Evolutionary conservation across 2,113 vertebrate species (phyloP).

Genomic region (Scopus umbretta): DNA sequence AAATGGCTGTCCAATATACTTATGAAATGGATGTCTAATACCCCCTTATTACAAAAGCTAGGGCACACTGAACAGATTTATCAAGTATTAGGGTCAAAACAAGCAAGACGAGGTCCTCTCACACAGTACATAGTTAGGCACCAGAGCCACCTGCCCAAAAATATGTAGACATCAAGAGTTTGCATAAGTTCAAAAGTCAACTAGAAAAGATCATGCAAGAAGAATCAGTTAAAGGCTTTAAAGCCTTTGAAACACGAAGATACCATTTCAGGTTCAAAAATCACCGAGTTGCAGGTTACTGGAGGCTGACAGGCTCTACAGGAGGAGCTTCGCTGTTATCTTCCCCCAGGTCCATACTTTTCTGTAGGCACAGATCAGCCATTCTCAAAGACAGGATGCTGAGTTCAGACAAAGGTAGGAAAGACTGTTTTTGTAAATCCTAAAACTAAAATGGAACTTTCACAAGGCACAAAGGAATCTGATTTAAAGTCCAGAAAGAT

Average conservation of each 20-base stretch:
- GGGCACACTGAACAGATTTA: not conserved
- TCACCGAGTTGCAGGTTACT: not conserved
- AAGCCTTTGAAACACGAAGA: not conserved
- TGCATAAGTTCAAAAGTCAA: not conserved
- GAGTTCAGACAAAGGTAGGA: not conserved
- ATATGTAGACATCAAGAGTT: not conserved
- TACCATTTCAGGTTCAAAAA: not conserved
- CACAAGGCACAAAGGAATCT: not conserved
- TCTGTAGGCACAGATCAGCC: not conserved
- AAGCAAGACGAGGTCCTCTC: not conserved
- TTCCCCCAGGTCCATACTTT: not conserved
- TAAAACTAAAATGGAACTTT: not conserved
- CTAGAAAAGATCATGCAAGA: not conserved
- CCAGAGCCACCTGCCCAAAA: not conserved
- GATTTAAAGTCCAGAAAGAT: not conserved
- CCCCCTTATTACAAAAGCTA: not conserved
- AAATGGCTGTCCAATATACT: not conserved
- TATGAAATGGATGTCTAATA: not conserved
- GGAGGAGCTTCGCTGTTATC: not conserved
- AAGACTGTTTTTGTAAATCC: not conserved
- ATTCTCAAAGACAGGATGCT: not conserved
- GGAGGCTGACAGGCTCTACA: not conserved
- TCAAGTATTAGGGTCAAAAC: not conserved
- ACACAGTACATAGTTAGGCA: not conserved
- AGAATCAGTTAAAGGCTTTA: not conserved